Percentiles rank a stretch among this genome's conserved stretches.
phyloP scores from a whole-genome alignment of 1,140 invertebrate genomes.

The Drosophila pallidifrons region DNA sequence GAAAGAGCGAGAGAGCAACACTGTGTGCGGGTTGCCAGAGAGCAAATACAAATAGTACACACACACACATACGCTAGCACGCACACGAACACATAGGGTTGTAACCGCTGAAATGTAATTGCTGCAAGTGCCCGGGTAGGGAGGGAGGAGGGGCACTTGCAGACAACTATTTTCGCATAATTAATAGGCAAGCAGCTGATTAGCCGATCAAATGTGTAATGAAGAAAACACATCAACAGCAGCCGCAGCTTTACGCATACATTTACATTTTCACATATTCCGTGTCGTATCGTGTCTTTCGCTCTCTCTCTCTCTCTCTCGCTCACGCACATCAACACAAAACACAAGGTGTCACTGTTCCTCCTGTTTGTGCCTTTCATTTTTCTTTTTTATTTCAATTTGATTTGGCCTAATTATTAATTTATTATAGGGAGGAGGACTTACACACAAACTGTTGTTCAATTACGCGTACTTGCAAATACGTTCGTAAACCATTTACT shows the following conservation, averaged over 20 bases:
- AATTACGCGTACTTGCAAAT: constrained; percentile 53
- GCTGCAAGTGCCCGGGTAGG: constrained; percentile 16
- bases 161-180: constrained; percentile 36
- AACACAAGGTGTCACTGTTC: constrained; percentile 30
- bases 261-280: constrained; percentile 14
- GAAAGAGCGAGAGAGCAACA: constrained; percentile 22
- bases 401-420: constrained; percentile 14
- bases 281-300: background rate
- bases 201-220: constrained; percentile 34
- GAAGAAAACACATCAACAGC: constrained; percentile 44
- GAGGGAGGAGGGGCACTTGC: constrained; percentile 18
- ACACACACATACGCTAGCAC: constrained; percentile 13
- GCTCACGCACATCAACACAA: constrained; percentile 39
- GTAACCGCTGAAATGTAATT: constrained; percentile 29
- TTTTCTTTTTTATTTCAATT: constrained; percentile 41
- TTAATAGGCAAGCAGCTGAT: constrained; percentile 39
- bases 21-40: constrained; percentile 25
- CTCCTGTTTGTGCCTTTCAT: constrained; percentile 32
- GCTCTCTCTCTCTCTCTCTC: constrained; percentile 2
- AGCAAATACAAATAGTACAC: constrained; percentile 58
- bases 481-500: constrained; percentile 66
- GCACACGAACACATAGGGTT: constrained; percentile 20
- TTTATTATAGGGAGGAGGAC: constrained; percentile 11
- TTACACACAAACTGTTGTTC: constrained; percentile 52
- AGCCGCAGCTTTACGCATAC: constrained; percentile 2